Percentiles rank a stretch among this genome's conserved stretches.
These are phyloP conservation scores for Goniozus legneri DNA, from an alignment of 1,140 invertebrate genomes.

Conservation along the genomic window DNA sequence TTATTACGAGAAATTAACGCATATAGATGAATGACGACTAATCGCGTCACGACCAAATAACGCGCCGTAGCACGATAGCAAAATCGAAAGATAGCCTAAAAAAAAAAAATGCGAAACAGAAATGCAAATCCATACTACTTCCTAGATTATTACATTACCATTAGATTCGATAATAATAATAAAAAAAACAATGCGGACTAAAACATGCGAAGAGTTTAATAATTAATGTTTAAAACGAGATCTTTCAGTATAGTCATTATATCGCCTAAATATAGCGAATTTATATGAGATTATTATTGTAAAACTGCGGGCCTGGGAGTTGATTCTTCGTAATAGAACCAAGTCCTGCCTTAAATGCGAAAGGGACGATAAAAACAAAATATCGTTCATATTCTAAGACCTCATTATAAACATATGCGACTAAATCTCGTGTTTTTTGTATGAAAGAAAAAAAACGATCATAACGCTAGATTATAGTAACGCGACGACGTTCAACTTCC, in stretches of 20 bases:
- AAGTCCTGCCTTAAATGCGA: neutral
- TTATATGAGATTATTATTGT: slow-evolving; percentile 29
- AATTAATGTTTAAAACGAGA: slow-evolving; percentile 16
- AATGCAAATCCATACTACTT: slow-evolving; percentile 20
- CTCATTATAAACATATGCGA: neutral
- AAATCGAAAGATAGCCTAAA: slow-evolving; percentile 23
- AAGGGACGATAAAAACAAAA: neutral
- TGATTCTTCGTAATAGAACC: neutral
- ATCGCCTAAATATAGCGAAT: slow-evolving; percentile 26
- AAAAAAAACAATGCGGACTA: slow-evolving; percentile 18
- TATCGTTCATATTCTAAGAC: neutral
- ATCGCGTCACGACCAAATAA: slow-evolving; percentile 22
- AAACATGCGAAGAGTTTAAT: no score
- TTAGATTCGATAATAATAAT: slow-evolving; percentile 19
- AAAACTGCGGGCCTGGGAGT: slow-evolving; percentile 13
- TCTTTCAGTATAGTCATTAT: slow-evolving; percentile 10
- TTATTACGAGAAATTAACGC: neutral
- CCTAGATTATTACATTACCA: slow-evolving; percentile 26
- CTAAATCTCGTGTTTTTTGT: no score
- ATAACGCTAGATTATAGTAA: no score
- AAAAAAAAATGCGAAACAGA: no score
- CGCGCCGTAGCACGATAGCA: slow-evolving; percentile 17
- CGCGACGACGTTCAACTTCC: no score
- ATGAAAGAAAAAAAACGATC: no score
- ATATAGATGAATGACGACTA: slow-evolving; percentile 1